These are phyloP conservation scores for Caenorhabditis sp. DNA, from an alignment of 2,888 invertebrate species.

Conservation along the genomic window DNA sequence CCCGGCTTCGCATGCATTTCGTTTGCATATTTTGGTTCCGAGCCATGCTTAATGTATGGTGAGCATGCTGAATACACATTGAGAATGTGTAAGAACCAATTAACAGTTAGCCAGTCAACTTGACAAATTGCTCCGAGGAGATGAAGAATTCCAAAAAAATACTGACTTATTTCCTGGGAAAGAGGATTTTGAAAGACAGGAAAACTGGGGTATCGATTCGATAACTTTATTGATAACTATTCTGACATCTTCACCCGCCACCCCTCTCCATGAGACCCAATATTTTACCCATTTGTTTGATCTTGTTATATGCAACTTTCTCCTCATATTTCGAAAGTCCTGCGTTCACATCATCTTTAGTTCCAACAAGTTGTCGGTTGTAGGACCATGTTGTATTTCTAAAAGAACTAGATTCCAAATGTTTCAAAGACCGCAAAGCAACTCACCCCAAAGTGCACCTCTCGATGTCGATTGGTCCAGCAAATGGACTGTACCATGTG, in stretches of 20 bases:
- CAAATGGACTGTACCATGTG: conserved; percentile 35
- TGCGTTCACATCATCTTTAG: conserved; percentile 4
- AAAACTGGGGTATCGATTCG: too few species aligned
- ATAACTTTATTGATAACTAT: too few species aligned
- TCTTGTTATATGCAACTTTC: conserved; percentile 11
- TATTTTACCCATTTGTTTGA: conserved; percentile 25
- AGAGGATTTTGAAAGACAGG: neutral
- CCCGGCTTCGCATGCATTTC: too few species aligned
- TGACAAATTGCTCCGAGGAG: neutral
- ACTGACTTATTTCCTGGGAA: neutral
- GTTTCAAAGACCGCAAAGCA: too few species aligned
- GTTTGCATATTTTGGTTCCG: too few species aligned
- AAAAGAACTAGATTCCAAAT: too few species aligned
- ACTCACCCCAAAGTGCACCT: conserved; percentile 30
- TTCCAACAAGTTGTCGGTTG: conserved; percentile 7
- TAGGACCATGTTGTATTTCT: conserved; percentile 40
- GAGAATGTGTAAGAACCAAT: neutral
- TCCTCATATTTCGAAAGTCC: conserved; percentile 17
- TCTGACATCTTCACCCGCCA: conserved; percentile 5
- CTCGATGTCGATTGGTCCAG: conserved; percentile 3
- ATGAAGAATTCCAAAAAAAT: neutral
- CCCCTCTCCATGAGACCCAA: conserved; percentile 6
- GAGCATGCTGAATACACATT: neutral
- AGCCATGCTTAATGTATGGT: neutral
- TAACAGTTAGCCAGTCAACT: neutral